These are phyloP conservation scores for Myotis pilosus DNA, from an alignment of 2,797 vertebrate genomes.

Conservation along the genomic window DNA sequence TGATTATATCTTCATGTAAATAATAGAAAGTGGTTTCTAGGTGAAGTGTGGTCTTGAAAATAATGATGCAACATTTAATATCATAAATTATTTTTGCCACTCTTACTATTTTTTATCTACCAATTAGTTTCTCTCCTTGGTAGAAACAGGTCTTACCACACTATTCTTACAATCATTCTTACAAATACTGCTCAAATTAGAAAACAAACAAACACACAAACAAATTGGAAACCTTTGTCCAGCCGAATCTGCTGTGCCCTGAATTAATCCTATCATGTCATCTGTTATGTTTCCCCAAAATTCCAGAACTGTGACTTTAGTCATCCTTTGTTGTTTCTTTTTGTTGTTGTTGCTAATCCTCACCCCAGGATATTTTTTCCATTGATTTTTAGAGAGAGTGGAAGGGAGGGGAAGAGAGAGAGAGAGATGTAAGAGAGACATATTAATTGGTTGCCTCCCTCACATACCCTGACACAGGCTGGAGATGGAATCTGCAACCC, in stretches of 20 bases:
- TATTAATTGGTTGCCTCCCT: too few relatives aligned
- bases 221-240: neutral
- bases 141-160: neutral
- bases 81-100: neutral
- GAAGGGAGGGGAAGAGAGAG: too few relatives aligned
- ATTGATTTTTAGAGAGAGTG: too few relatives aligned
- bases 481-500: too few relatives aligned
- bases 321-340: neutral
- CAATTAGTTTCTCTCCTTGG: neutral
- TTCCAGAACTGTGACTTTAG: neutral
- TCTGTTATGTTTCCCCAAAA: neutral
- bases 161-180: neutral
- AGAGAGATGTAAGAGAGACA: too few relatives aligned
- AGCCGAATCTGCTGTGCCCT: neutral
- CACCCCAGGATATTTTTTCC: too few relatives aligned
- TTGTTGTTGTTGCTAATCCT: too few relatives aligned
- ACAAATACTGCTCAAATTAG: neutral
- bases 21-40: slow-evolving; percentile 45
- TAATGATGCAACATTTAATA: neutral
- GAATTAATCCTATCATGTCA: neutral
- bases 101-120: neutral
- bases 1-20: neutral
- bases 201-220: neutral
- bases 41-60: slow-evolving; percentile 22
- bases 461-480: too few relatives aligned